phyloP scores from a whole-genome alignment of 2,888 invertebrate species.

The Eupithecia abbreviata region DNA sequence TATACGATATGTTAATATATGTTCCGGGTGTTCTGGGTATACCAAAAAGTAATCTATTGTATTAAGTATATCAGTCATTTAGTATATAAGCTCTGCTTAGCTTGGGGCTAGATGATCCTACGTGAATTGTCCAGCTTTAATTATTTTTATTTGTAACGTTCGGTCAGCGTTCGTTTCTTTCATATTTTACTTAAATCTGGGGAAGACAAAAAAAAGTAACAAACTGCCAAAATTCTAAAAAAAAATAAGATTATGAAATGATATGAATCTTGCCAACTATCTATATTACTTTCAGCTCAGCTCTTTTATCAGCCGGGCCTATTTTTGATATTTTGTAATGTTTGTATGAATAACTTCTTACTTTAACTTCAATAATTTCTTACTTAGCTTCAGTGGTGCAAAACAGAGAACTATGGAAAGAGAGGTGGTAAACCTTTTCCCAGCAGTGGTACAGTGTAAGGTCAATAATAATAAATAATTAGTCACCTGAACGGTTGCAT shows the following conservation, averaged over 20 bases:
- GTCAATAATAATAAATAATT: not conserved
- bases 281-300: not conserved
- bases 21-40: too few species aligned
- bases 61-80: too few species aligned
- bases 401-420: not conserved
- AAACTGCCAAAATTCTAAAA: not conserved
- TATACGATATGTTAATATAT: too few species aligned
- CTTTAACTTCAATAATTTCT: not conserved
- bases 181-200: not conserved
- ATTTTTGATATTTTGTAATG: too few species aligned
- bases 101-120: too few species aligned
- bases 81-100: too few species aligned
- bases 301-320: not conserved
- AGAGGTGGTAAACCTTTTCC: not conserved
- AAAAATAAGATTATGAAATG: not conserved
- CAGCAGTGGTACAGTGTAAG: not conserved
- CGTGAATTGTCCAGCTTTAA: too few species aligned
- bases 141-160: not conserved
- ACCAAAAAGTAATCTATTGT: too few species aligned
- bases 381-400: not conserved
- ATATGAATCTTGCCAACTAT: not conserved
- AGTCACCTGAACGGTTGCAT: slow-evolving; percentile 90
- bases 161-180: not conserved
- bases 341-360: too few species aligned
- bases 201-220: not conserved